phyloP scores from a whole-genome alignment of 2,888 invertebrate species.

The Cosmia pyralina region DNA sequence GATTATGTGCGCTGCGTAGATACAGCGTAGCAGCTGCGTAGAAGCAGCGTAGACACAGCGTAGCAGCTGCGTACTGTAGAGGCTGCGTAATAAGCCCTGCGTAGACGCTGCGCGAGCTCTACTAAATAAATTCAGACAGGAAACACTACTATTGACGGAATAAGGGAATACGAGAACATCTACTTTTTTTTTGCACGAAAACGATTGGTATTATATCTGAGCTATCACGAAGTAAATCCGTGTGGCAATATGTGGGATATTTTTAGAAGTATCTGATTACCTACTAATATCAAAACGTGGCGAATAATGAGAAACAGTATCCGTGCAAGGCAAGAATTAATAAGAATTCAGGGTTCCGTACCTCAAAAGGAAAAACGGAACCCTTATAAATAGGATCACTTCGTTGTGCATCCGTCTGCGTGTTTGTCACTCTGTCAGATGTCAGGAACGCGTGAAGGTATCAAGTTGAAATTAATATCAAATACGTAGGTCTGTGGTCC shows the following conservation, averaged over 20 bases:
- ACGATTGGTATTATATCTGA: neutral
- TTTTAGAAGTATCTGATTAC: neutral
- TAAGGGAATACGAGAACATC: neutral
- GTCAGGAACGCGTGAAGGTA: too few species aligned
- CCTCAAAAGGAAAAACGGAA: too few species aligned
- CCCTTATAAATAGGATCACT: too few species aligned
- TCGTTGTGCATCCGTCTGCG: too few species aligned
- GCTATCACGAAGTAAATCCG: neutral
- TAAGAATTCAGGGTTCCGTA: too few species aligned
- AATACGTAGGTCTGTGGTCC: too few species aligned
- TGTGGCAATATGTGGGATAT: neutral
- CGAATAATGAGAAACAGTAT: neutral
- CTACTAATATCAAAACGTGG: neutral
- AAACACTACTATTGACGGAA: neutral
- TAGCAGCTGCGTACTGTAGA: too few species aligned
- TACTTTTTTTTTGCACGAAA: neutral
- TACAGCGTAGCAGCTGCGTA: neutral
- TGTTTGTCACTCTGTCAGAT: too few species aligned
- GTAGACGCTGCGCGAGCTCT: neutral
- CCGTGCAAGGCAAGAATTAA: neutral
- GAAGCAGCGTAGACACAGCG: neutral
- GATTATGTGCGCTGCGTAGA: neutral
- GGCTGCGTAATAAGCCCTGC: neutral
- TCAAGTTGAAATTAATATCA: too few species aligned
- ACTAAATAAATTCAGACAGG: neutral